Conservation (phyloP, 2,797 vertebrate species). For the Thripadectes ignobilis region DNA sequence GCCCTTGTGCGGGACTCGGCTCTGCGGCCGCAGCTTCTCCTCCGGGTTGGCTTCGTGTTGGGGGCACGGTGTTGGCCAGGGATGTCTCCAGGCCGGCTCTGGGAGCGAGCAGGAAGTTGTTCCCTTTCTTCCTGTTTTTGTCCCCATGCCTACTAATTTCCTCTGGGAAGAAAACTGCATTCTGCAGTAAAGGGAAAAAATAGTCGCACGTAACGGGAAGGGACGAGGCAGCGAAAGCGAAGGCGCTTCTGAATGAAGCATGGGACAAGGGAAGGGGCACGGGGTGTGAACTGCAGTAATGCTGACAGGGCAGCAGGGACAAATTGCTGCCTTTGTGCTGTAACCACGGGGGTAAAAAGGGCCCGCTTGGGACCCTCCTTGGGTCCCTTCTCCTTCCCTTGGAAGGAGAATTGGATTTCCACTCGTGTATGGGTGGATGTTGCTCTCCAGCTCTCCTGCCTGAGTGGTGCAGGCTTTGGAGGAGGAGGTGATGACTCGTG, state of each 20-base stretch:
- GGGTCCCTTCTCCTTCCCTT: background rate
- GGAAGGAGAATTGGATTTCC: background rate
- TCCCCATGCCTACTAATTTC: conserved; percentile 40
- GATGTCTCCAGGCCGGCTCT: background rate
- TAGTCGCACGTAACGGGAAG: conserved; percentile 11
- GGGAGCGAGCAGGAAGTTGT: conserved; percentile 22
- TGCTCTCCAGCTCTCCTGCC: background rate
- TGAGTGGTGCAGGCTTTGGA: background rate
- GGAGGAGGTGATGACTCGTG: background rate
- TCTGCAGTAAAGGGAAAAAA: conserved; percentile 44
- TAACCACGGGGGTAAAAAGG: background rate
- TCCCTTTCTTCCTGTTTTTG: conserved; percentile 68
- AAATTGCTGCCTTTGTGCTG: background rate
- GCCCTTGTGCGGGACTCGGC: background rate
- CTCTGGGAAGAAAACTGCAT: conserved; percentile 50
- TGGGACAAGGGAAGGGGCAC: background rate
- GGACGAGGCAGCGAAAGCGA: background rate
- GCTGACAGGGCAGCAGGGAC: background rate
- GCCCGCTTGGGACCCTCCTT: background rate
- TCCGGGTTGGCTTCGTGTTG: background rate
- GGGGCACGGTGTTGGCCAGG: background rate
- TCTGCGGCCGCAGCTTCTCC: background rate
- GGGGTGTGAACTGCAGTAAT: background rate
- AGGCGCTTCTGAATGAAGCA: background rate
- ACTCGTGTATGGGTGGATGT: background rate